Evolutionary conservation across 2,888 invertebrate species (phyloP), one percentile per base, ranked within the genome.

Genomic region (Nysson spinosus): DNA sequence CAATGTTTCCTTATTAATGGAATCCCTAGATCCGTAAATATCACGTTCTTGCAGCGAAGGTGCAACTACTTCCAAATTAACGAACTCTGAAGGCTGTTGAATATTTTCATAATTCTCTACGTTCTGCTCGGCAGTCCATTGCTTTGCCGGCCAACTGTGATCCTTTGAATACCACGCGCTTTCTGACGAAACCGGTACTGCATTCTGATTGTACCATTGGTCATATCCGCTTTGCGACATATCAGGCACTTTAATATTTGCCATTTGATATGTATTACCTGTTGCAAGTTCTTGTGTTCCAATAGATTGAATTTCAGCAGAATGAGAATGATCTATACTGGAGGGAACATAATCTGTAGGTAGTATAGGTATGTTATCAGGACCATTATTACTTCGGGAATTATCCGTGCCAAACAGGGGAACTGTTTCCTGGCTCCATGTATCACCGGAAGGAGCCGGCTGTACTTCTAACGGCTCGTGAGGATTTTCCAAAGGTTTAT

Each of bases 41-140:
- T 85, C 83, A 2, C 83, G 79, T 47, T 82, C 77, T 35, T 85
- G 82, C 4, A 79, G 30, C 11, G 83, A 78, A 0, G 83, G 83
- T 0, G 80, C 65, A 0, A 85, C 82, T 1, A 85, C 84, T 26
- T 87, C 86, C 1, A 83, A 51, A 69, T 86, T 87, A 1, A 84
- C 79, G 24, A 86, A 86, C 16, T 87, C 87, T 0, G 75, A 44
- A 3, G 83, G 68, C 52, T 84, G 85, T 37, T 85, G 85, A 28
- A 86, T 85, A 34, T 85, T 86, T 49, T 87, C 87, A 35, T 83
- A 84, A 49, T 85, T 87, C 28, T 87, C 86, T 0, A 84, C 82
- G 14, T 80, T 83, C 17, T 82, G 78, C 12, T 86, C 84, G 0
- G 68, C 19, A n/a, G 58, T 50, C 80, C 80, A 81, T 30, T 79